These are phyloP conservation scores for Ornithorhynchus anatinus DNA, from an alignment of 2,113 vertebrate species.

Conservation along the genomic window DNA sequence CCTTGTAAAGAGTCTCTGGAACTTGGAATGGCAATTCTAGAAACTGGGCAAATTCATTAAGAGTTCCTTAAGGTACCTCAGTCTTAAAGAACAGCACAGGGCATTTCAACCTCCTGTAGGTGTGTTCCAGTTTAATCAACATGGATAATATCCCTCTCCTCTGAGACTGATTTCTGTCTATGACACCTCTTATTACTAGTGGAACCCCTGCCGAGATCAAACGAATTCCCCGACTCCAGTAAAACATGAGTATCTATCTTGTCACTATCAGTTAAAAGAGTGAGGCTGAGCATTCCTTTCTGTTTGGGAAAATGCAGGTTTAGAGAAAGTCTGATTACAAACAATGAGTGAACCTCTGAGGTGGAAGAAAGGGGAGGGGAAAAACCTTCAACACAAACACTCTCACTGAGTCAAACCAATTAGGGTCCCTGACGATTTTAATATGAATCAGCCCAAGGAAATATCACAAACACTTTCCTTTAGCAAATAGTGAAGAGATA, in stretches of 20 bases:
- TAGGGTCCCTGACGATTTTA: too few relatives aligned
- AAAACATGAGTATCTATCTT: not conserved
- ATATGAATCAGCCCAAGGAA: too few relatives aligned
- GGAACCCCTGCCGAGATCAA: not conserved
- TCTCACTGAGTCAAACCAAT: too few relatives aligned
- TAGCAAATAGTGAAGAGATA: too few relatives aligned
- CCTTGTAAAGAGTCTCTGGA: too few relatives aligned
- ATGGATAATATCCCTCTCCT: not conserved
- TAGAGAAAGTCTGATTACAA: accelerated
- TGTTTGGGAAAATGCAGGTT: not conserved
- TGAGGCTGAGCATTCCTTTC: not conserved
- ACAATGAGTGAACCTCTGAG: not conserved
- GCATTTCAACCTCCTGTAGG: not conserved
- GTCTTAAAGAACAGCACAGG: not conserved
- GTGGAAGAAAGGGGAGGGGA: not conserved
- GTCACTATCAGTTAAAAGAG: not conserved
- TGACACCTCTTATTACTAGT: not conserved
- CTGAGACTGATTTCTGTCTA: slow-evolving; percentile 2
- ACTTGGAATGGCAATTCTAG: slow-evolving; percentile 1
- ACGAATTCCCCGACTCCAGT: not conserved
- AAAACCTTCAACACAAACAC: too few relatives aligned
- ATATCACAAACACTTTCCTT: too few relatives aligned
- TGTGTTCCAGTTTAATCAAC: not conserved
- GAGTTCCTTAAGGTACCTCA: not conserved
- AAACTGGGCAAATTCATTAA: not conserved